Base-by-base conservation (phyloP, 92 coral and sea anemone genomes). In the Heliopora coerulea region DNA sequence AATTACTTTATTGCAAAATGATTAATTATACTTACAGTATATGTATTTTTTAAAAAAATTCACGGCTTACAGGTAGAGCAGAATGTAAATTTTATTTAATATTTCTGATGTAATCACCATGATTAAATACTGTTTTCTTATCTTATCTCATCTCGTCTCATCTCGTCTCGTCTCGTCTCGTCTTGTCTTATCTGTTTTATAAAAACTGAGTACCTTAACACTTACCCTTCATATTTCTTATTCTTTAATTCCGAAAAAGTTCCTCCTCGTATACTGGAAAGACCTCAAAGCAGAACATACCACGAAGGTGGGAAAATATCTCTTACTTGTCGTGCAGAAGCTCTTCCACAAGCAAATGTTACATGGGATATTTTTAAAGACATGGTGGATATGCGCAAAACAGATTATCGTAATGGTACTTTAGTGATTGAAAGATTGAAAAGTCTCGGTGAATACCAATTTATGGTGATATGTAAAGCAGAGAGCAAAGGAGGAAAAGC, bases 401-500 rank as follows among this genome's bases (percentile, higher is more conserved):
- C 23, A 20, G 33, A 26, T 65, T 50, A 13, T 52, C 59, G 33
- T n/a, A 48, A 73, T 40, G 73, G 39, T 18, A 49, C 17, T 26
- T 62, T 37, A 52, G 46, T 60, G 32, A 80, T 78, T 15, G 12
- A 30, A 31, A 26, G 28, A 33, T 75, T 60, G 56, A 61, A 30
- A 32, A 75, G 70, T 19, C 23, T 0, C 3, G 86, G 79, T 31
- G 2, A 3, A 21, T 46, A 68, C 25, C 54, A 24, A 17, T 67
- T 78, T 29, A 62, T 32, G 3, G 61, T 72, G 0, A 26, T 0
- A 8, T 83, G 87, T 63, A 14, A n/a, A 3, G 82, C 59, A 8
- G 62, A 72, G 34, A 81, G 67, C 74, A 78, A 69, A 83, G 77
- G 62, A 17, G 77, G 77, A 54, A 35, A 25, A n/a, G n/a, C 20